These are phyloP conservation scores for Zelostemma sp. DNA, from an alignment of 1,140 invertebrate species.

Conservation along the genomic window DNA sequence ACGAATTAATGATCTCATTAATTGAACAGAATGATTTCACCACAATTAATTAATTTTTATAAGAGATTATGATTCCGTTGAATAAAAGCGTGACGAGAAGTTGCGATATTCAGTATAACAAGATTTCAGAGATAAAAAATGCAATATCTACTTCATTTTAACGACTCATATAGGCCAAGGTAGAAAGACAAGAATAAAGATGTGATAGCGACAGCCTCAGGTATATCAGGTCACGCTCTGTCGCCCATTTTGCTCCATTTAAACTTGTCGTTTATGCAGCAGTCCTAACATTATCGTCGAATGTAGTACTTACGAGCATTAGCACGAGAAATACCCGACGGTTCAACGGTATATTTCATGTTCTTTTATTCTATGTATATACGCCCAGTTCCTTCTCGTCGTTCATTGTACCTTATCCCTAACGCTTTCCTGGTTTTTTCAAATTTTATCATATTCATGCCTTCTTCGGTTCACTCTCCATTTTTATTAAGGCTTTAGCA, in stretches of 20 bases:
- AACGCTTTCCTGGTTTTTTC: conserved; percentile 15
- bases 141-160: not conserved
- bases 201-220: conserved; percentile 39
- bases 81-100: no score
- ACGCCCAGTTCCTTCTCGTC: conserved; percentile 17
- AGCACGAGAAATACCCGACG: conserved; percentile 18
- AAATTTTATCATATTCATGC: conserved; percentile 25
- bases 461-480: conserved; percentile 6
- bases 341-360: conserved; percentile 25
- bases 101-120: no score
- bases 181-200: not conserved
- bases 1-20: no score
- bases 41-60: no score
- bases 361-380: conserved; percentile 14
- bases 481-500: conserved; percentile 18
- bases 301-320: conserved; percentile 13
- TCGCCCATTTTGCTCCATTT: conserved; percentile 35
- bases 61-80: no score
- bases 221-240: conserved; percentile 58
- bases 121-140: no score
- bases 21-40: no score
- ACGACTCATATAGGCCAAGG: not conserved
- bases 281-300: conserved; percentile 38
- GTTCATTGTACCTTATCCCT: conserved; percentile 25
- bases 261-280: conserved; percentile 15